Evolutionary conservation across 2,888 invertebrate species (phyloP), one percentile per base, ranked within the genome.

Genomic region (Azorinus chamasolen): DNA sequence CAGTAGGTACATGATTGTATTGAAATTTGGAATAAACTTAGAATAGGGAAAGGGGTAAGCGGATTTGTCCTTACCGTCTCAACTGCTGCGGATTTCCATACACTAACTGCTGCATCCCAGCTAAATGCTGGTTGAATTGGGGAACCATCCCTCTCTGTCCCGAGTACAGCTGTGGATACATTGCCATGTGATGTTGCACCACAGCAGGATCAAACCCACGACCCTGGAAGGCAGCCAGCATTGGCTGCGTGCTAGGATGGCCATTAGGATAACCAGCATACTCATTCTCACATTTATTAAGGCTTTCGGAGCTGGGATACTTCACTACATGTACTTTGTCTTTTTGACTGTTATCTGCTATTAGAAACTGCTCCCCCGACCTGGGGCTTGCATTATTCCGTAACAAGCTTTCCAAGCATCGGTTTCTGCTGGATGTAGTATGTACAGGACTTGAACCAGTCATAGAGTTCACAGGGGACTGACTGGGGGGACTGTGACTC

Each of bases 31-130:
- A n/a, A n/a, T n/a, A n/a, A n/a, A n/a, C n/a, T n/a, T n/a, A n/a
- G n/a, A n/a, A n/a, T n/a, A n/a, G n/a, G n/a, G n/a, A n/a, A n/a
- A n/a, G n/a, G n/a, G n/a, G n/a, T n/a, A n/a, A n/a, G n/a, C n/a
- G n/a, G n/a, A n/a, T n/a, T n/a, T n/a, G n/a, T 8, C 20, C 59
- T 46, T 32, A 59, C 59, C 18, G 25, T 27, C 59, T 45, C 1
- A 16, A 46, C 27, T 46, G 46, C 45, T 59, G 59, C 48, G 55
- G 46, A 32, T 64, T 71, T n/a, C 68, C 74, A 63, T 71, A 81
- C 12, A 75, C 81, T 64, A 86, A 48, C 64, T 86, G 86, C 72
- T 86, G 86, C 86, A 86, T 86, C 14, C 84, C 82, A 2, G 82
- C 86, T n/a, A 86, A 54, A 41, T 84, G 86, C 53, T 84, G 83